These are phyloP conservation scores for Steatocranus sp. DNA, from an alignment of 2,797 vertebrate genomes.

Conservation along the genomic window DNA sequence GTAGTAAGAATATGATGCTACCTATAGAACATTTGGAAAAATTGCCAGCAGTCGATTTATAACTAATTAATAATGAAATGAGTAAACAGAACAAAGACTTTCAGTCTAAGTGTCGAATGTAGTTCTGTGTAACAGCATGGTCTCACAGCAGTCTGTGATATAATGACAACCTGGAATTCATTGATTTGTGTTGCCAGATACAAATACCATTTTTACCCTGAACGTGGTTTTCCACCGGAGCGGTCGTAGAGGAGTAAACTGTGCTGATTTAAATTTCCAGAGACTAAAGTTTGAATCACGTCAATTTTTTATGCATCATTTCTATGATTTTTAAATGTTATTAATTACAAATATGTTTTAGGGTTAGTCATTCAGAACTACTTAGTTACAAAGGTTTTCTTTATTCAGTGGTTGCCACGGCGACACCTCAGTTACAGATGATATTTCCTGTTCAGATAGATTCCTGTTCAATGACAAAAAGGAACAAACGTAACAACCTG, in stretches of 20 bases:
- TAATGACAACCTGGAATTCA: background rate
- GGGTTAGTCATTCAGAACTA: background rate
- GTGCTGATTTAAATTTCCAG: accelerated
- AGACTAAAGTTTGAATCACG: background rate
- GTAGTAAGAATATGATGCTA: background rate
- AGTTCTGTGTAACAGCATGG: background rate
- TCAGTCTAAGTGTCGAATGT: background rate
- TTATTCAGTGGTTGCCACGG: background rate
- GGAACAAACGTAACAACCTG: background rate
- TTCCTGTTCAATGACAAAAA: background rate
- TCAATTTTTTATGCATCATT: accelerated
- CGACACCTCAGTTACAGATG: accelerated
- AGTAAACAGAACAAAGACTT: background rate
- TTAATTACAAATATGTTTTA: background rate
- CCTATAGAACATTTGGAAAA: background rate
- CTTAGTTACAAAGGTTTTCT: background rate
- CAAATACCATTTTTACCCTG: background rate
- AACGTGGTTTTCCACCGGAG: background rate
- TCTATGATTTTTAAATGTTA: background rate
- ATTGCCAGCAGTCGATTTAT: background rate
- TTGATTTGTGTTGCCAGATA: background rate
- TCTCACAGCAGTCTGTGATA: background rate
- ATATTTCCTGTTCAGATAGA: background rate
- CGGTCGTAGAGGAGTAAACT: accelerated
- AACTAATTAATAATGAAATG: background rate